Conservation (phyloP, 2,113 vertebrate genomes). For the Petrocephalus microphthalmus region DNA sequence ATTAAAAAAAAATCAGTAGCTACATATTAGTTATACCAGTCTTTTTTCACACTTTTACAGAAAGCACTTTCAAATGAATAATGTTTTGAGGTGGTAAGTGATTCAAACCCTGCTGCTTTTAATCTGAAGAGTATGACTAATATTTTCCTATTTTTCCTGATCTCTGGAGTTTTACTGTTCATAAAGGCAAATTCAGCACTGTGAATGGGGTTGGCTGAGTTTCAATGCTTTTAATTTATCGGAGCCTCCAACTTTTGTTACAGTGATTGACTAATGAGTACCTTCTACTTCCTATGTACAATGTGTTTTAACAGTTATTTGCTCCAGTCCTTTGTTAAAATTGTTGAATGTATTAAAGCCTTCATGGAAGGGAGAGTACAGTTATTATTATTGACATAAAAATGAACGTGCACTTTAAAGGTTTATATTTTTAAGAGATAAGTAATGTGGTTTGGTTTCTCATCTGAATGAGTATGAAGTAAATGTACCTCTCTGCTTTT, state of each 20-base stretch:
- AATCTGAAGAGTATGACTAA: neutral
- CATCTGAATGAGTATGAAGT: neutral
- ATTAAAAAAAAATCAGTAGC: neutral
- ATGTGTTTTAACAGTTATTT: neutral
- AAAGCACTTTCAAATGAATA: constrained; percentile 4
- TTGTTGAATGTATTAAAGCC: neutral
- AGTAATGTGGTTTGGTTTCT: neutral
- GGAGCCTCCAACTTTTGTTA: neutral
- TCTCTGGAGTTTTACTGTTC: neutral
- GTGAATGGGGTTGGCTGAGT: neutral
- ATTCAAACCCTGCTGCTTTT: neutral
- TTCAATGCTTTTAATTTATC: neutral
- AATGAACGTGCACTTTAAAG: neutral
- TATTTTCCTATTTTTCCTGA: neutral
- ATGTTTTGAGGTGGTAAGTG: neutral
- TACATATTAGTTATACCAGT: neutral
- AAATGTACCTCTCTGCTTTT: neutral
- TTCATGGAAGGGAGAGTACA: constrained; percentile 2
- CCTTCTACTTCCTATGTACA: neutral
- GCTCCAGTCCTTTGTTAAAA: neutral
- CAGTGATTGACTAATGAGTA: neutral
- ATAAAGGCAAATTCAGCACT: neutral
- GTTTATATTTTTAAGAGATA: neutral
- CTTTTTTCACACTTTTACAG: neutral
- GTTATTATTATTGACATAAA: neutral